phyloP scores from a whole-genome alignment of 2,113 vertebrate species.

The Rhabdornis inornatus region DNA sequence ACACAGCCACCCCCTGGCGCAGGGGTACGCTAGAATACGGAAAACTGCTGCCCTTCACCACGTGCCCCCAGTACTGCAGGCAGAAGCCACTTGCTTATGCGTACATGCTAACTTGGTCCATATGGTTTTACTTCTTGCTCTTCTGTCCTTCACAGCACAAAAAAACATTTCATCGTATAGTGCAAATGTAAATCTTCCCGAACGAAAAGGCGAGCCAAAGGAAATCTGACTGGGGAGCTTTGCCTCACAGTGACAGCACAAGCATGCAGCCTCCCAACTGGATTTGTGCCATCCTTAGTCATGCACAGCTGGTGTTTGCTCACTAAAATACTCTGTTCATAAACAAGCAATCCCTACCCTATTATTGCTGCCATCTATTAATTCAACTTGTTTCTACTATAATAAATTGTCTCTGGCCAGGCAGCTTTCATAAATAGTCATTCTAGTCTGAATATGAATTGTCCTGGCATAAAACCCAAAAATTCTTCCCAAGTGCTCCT shows the following conservation, averaged over 20 bases:
- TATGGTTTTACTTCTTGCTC: neutral
- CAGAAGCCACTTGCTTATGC: neutral
- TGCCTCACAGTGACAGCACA: slow-evolving; percentile 37
- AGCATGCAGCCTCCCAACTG: slow-evolving; percentile 52
- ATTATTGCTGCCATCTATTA: slow-evolving; percentile 68
- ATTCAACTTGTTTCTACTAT: slow-evolving; percentile 67
- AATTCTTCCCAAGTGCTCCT: slow-evolving; percentile 32
- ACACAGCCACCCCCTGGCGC: neutral
- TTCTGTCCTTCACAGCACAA: neutral
- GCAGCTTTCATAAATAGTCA: slow-evolving; percentile 54
- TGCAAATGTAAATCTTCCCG: slow-evolving; percentile 30
- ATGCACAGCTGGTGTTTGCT: slow-evolving; percentile 72
- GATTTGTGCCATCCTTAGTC: slow-evolving; percentile 69
- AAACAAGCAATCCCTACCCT: slow-evolving; percentile 69
- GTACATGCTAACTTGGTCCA: neutral
- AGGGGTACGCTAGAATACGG: neutral
- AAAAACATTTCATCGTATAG: neutral
- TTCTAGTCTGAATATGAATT: slow-evolving; percentile 34
- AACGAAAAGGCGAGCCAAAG: slow-evolving; percentile 33
- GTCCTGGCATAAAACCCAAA: slow-evolving; percentile 38
- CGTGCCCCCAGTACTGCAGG: accelerated
- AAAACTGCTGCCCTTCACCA: neutral
- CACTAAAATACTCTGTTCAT: slow-evolving; percentile 71
- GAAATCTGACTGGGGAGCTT: slow-evolving; percentile 32
- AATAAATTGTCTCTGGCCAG: slow-evolving; percentile 57